Base-by-base conservation (phyloP, 1,140 invertebrate genomes). In the Drosophila suzukii region DNA sequence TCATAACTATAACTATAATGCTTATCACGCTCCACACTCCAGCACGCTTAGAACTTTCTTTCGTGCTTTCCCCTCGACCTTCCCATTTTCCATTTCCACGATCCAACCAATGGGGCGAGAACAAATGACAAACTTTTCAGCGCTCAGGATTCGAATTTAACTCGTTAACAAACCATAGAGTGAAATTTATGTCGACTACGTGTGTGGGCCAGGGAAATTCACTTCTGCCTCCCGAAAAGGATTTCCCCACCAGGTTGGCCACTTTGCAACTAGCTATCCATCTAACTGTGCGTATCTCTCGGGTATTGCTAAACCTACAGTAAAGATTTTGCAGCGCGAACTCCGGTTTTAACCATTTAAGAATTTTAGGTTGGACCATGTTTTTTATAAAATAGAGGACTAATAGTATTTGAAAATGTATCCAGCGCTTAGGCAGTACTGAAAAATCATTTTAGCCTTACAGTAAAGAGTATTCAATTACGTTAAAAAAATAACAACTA, bases 91-190 rank as follows among this genome's bases (percentile, higher is more conserved):
- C 36, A 58, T 73, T 81, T 79, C 55, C 67, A 70, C 59, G 49
- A 44, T 67, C 76, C 71, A 59, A 46, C 78, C 73, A 75, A 75
- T 77, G 73, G 63, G 73, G 74, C 75, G 75, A 71, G 44, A 78
- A 74, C 75, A 77, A 88, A 73, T 88, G 83, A 88, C 72, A 88
- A 88, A 88, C 75, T 88, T 88, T 78, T 86, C 71, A 67, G 79
- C 79, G 63, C 71, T 79, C 67, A 77, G 83, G 86, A 88, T 88
- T 83, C 84, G 83, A 88, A 89, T 88, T 88, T 88, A 88, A 88
- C 83, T 88, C 83, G 83, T 88, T 88, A 89, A 88, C 83, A 88
- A 88, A 88, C 83, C 83, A 89, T 88, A 88, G 89, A 88, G 84
- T 83, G 76, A 88, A 88, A 88, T 88, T 88, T 89, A 88, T 88